Evolutionary conservation across 2,888 invertebrate genomes (phyloP), one percentile per base, ranked within the genome.

Genomic region (Melieria omissa): DNA sequence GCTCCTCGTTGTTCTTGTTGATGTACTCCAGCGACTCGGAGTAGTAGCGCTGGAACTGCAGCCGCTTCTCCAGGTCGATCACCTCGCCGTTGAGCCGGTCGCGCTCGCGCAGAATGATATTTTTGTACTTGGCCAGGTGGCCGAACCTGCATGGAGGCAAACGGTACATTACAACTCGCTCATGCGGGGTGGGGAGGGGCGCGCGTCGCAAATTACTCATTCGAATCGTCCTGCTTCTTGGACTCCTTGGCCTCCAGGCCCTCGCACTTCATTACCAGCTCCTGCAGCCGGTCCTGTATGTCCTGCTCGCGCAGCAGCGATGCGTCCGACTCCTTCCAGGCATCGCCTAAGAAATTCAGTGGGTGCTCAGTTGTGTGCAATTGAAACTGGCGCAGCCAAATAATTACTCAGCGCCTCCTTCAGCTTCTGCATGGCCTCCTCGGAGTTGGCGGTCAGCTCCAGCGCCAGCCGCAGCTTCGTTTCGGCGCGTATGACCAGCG

Each of bases 41-140:
- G 71, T 86, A 86, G 47, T 75, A 73, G 0, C 86, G 81, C 74
- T 85, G 82, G 6, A 80, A 65, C 67, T 84, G 79, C 10, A 86
- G 74, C 3, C 86, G 84, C 52, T 81, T 83, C 68, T 82, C 80
- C 46, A 84, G 73, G 12, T 86, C 86, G 12, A 71, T 75, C 3
- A 86, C 75, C 47, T 86, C 86, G 0, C 74, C 79, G 72, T 82
- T 81, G 54, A 86, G 75, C 1, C 86, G 85, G 79, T 86, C 86
- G 1, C 86, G 82, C 73, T 86, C 86, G 4, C 82, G 80, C 54
- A 81, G 80, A 44, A 84, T 83, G 9, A 82, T 83, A 54, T 83
- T 83, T 70, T 83, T 84, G 68, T 84, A 83, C 65, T 82, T 84
- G 0, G 82, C 79, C 55, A 84, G 77, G 55, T 78, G 77, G 0